These are phyloP conservation scores for Morpho achilles DNA, from an alignment of 2,888 invertebrate genomes.

Conservation along the genomic window DNA sequence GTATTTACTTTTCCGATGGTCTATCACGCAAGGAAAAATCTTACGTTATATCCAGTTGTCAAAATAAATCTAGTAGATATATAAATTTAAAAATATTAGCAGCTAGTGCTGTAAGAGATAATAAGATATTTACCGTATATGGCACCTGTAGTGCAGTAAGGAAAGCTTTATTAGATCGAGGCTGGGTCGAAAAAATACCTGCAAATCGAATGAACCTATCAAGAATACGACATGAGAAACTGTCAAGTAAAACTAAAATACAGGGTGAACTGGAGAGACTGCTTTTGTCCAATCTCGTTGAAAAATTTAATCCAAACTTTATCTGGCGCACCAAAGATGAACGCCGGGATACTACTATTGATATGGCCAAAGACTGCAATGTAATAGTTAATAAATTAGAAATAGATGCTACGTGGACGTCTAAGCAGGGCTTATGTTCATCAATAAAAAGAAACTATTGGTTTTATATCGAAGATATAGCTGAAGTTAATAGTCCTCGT, in stretches of 20 bases:
- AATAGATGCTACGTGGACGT: constrained; percentile 58
- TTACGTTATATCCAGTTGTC: constrained; percentile 54
- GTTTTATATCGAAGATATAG: constrained; percentile 79
- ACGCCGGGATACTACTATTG: constrained; percentile 37
- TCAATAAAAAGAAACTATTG: constrained; percentile 81
- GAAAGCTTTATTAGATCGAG: constrained; percentile 79
- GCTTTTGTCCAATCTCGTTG: constrained; percentile 60
- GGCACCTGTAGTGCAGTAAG: constrained; percentile 75
- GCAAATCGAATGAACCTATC: constrained; percentile 53
- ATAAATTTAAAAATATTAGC: constrained; percentile 62
- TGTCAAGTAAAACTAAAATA: constrained; percentile 42
- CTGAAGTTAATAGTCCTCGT: constrained; percentile 85
- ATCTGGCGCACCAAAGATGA: constrained; percentile 57
- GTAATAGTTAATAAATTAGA: constrained; percentile 59
- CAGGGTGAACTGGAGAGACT: constrained; percentile 56
- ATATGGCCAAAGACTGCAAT: constrained; percentile 42
- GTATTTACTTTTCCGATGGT: constrained; percentile 12
- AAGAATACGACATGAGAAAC: constrained; percentile 49
- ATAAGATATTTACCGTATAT: constrained; percentile 77
- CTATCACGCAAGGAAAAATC: constrained; percentile 52
- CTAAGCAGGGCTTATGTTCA: constrained; percentile 72
- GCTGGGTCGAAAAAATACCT: constrained; percentile 86
- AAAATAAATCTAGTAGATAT: constrained; percentile 47
- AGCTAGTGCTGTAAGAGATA: constrained; percentile 62
- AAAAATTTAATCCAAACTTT: constrained; percentile 55